Evolutionary conservation across 2,888 invertebrate genomes (phyloP), one percentile per base, ranked within the genome.

Genomic region (Amblyteles armatorius): DNA sequence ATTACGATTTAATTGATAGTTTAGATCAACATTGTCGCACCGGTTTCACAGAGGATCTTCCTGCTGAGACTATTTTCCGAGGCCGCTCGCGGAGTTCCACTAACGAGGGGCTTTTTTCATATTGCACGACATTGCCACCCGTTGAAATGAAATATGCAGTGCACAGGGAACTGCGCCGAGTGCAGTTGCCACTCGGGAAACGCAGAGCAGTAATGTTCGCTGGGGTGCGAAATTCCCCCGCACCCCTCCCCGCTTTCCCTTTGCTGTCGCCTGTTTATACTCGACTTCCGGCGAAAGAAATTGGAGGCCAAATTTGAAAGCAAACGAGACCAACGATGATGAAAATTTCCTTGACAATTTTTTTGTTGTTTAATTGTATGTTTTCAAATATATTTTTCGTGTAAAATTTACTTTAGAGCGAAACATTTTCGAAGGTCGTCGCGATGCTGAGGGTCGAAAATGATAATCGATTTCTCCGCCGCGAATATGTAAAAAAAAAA

Each of bases 211-310:
- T 55, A 36, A 72, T 57, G 57, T 57, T 57, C 57, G 57, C 72
- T 55, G 72, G 33, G 72, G 72, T 72, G 72, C 55, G 36, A 72
- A 72, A 72, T 7, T 6, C 36, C 36, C 55, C 68, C 50, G 48
- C 48, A 11, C 40, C 40, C 40, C 40, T 40, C 40, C 5, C 3
- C 40, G 44, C 44, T 44, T 57, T 22, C 13, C 57, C 57, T 57
- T 22, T 22, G 11, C 19, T 55, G 55, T 55, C 55, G 22, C 55
- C 19, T 19, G 36, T 55, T 19, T 36, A 36, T 36, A 19, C 55
- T 22, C 44, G 55, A 72, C 52, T 55, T 72, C 55, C 55, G 36
- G 36, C 11, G 22, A 36, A 22, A 19, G 55, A 55, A 72, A 40
- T 55, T 57, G 40, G 52, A 36, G 13, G 19, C 26, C 13, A 36